Conservation (phyloP, 2,113 vertebrate genomes). For the Symphodus melops region DNA sequence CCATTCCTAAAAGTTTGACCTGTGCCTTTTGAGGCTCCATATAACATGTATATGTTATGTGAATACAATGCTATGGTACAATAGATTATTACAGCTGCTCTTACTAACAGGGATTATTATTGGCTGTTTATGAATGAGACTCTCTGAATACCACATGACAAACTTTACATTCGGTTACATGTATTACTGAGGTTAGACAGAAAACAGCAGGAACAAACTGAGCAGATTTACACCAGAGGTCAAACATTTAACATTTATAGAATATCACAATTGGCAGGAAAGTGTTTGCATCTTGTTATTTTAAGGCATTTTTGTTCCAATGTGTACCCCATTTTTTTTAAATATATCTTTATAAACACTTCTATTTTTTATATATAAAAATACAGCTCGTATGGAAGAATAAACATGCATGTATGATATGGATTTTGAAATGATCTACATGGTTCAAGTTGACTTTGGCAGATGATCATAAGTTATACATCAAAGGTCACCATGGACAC, state of each 20-base stretch:
- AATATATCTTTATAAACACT: neutral
- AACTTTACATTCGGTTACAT: constrained; percentile 53
- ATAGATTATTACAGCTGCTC: neutral
- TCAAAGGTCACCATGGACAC: neutral
- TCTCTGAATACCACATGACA: constrained; percentile 16
- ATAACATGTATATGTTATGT: neutral
- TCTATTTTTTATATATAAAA: constrained; percentile 53
- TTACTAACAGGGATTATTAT: constrained; percentile 10
- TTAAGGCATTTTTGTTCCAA: constrained; percentile 65
- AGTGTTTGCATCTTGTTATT: constrained; percentile 45
- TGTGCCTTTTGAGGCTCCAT: no score
- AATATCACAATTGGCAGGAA: constrained; percentile 27
- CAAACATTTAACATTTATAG: constrained; percentile 29
- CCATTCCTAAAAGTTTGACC: neutral
- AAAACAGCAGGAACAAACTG: constrained; percentile 10
- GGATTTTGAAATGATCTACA: neutral
- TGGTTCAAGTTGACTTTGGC: constrained; percentile 52
- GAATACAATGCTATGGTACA: neutral
- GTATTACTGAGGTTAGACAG: constrained; percentile 28
- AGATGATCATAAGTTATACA: constrained; percentile 24
- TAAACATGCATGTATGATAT: constrained; percentile 43
- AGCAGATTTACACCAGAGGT: constrained; percentile 17
- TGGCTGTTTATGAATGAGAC: neutral
- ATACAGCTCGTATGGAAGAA: constrained; percentile 44
- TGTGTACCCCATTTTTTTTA: neutral